phyloP scores from a whole-genome alignment of 2,888 invertebrate genomes.

The Thyatira batis region DNA sequence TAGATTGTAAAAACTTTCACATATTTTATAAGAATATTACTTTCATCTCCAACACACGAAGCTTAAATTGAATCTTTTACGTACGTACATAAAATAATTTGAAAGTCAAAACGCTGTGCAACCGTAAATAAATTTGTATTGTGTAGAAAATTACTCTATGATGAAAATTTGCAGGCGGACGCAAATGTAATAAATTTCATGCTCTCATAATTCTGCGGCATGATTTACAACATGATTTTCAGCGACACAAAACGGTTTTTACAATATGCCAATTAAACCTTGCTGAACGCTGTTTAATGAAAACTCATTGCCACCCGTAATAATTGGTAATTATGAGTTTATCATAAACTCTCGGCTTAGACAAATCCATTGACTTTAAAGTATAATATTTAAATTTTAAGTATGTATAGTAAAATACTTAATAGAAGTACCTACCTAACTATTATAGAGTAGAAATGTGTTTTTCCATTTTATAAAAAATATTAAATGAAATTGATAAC shows the following conservation, averaged over 20 bases:
- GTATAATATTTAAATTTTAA: background rate
- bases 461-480: no score
- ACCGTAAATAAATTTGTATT: conserved; percentile 55
- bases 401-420: no score
- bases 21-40: background rate
- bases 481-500: no score
- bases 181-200: conserved; percentile 72
- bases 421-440: no score
- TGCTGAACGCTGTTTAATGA: conserved; percentile 33
- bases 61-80: background rate
- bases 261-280: conserved; percentile 61
- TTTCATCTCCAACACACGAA: background rate
- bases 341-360: background rate
- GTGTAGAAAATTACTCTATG: conserved; percentile 61
- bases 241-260: conserved; percentile 54
- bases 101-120: conserved; percentile 33
- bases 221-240: conserved; percentile 69
- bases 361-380: background rate
- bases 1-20: background rate
- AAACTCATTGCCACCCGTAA: conserved; percentile 25
- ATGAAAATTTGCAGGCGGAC: conserved; percentile 74
- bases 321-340: background rate
- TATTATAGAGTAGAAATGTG: no score
- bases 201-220: conserved; percentile 69
- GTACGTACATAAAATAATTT: background rate